Conservation (phyloP, 2,888 invertebrate genomes). For the Xestia sexstrigata region DNA sequence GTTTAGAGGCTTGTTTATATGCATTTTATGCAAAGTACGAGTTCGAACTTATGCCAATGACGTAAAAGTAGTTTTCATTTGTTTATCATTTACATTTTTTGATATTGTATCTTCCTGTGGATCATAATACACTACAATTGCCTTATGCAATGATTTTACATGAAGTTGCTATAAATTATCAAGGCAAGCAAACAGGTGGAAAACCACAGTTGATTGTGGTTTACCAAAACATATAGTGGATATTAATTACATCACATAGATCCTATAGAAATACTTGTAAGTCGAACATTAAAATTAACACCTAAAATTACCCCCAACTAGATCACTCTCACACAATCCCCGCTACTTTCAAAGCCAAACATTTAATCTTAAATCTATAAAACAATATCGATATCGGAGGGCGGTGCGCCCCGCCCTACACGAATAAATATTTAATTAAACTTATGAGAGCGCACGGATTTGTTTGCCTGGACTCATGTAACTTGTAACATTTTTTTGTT, state of each 20-base stretch:
- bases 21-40: conserved; percentile 38
- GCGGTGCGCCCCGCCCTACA: conserved; percentile 85
- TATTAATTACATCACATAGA: neutral
- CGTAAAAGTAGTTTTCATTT: conserved; percentile 20
- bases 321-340: conserved; percentile 16
- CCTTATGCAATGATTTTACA: neutral
- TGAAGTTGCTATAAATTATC: neutral
- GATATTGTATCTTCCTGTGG: neutral
- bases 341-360: conserved; percentile 72
- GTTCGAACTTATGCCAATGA: conserved; percentile 16
- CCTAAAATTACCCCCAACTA: neutral
- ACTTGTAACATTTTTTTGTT: conserved; percentile 65
- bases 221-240: no score
- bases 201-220: no score
- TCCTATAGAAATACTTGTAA: neutral
- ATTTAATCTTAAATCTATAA: conserved; percentile 84
- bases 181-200: no score
- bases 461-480: conserved; percentile 70
- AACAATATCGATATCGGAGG: conserved; percentile 88
- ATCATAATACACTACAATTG: neutral
- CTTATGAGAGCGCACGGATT: conserved; percentile 83
- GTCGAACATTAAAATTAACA: neutral
- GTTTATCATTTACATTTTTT: conserved; percentile 19
- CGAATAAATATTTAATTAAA: conserved; percentile 90
- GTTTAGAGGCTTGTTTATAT: conserved; percentile 30